These are phyloP conservation scores for Strigamia maritima DNA, from an alignment of 2,888 invertebrate genomes.

Conservation along the genomic window DNA sequence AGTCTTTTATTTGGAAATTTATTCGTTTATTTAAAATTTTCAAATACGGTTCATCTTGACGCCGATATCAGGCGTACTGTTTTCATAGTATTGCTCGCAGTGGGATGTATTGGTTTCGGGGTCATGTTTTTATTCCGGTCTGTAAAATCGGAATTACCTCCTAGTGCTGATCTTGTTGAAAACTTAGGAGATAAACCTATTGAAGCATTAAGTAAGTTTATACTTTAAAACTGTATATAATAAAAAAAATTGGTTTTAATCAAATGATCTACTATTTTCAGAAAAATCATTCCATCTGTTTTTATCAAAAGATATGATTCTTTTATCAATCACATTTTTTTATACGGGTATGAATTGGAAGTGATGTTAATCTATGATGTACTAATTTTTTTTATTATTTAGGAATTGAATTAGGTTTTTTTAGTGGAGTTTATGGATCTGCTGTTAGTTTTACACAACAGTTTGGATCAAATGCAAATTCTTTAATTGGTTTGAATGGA, in stretches of 20 bases:
- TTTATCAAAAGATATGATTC: constrained; percentile 75
- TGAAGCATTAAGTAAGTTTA: too few relatives aligned
- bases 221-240: too few relatives aligned
- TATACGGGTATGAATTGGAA: constrained; percentile 75
- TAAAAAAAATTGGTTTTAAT: too few relatives aligned
- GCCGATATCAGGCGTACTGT: constrained; percentile 69
- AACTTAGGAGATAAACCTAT: too few relatives aligned
- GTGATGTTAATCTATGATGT: background rate
- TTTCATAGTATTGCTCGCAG: constrained; percentile 68
- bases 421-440: constrained; percentile 92
- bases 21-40: constrained; percentile 88
- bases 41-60: constrained; percentile 71
- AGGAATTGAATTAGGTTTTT: constrained; percentile 92
- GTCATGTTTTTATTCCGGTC: constrained; percentile 43
- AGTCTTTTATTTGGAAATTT: constrained; percentile 94
- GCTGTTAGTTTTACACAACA: constrained; percentile 80
- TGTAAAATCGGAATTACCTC: too few relatives aligned
- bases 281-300: constrained; percentile 73
- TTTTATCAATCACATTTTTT: constrained; percentile 79
- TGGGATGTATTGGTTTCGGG: constrained; percentile 43
- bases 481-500: constrained; percentile 86
- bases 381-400: background rate
- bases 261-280: too few relatives aligned
- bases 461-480: constrained; percentile 74
- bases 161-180: too few relatives aligned